Base-by-base conservation (phyloP, 2,888 invertebrate species). In the Odontocerum albicorne region DNA sequence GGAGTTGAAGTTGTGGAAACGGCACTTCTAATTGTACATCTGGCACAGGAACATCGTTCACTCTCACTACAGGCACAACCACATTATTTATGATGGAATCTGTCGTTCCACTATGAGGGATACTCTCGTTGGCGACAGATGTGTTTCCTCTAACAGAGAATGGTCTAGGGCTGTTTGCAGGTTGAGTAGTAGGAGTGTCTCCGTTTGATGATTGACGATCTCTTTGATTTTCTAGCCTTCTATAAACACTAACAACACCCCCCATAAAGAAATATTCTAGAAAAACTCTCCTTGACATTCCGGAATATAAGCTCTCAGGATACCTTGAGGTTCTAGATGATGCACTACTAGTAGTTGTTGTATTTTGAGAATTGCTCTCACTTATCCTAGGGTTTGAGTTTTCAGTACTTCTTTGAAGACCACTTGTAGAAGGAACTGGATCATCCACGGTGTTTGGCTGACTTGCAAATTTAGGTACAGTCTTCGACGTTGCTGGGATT, bases 31-130 rank as follows among this genome's bases (percentile, higher is more conserved):
- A 21, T 10, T 42, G 42, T 12, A 66, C 63, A 13, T 76, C 74
- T 8, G 68, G 67, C 1, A 77, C 67, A 0, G 78, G 79, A n/a
- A 81, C 73, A 63, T 85, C 84, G 61, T 84, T 84, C 22, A 85
- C 80, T 62, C 82, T 83, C 63, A 86, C 79, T 8, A 79, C 68
- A 1, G 84, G 84, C 63, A 82, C 74, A 1, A 68, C 67, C 1
- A 72, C 71, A 53, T 71, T 72, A 62, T 71, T 71, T 10, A 39
- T 39, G 16, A 46, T 19, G 7, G 52, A 52, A 31, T 49, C 49
- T 12, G 42, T 33, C 8, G 33, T 32, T 8, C n/a, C 39, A 32
- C 27, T 39, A 6, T 31, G 38, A 19, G 13, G 50, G 75, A 65
- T 35, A 75, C 62, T 46, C 74, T 67, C 49, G 7, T 20, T 10